Conservation (phyloP, 2,797 vertebrate genomes). For the Periparus ater region DNA sequence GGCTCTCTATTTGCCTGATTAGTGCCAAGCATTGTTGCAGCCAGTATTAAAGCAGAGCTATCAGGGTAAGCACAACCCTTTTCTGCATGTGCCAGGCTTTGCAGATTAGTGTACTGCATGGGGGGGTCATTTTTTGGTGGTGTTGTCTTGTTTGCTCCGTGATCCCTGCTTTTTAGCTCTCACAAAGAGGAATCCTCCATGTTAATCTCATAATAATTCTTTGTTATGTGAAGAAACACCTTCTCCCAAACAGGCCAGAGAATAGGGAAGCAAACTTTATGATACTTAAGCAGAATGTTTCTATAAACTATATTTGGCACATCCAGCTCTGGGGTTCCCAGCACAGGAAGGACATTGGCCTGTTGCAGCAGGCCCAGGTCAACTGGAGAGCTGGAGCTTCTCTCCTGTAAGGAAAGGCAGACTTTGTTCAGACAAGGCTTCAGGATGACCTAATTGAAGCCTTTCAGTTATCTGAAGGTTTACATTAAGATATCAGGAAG, state of each 20-base stretch:
- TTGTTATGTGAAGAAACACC: neutral
- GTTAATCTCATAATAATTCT: neutral
- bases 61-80: neutral
- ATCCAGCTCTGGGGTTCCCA: neutral
- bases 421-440: neutral
- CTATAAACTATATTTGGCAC: neutral
- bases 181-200: neutral
- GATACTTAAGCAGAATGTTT: accelerated
- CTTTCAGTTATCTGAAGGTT: neutral
- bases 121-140: neutral
- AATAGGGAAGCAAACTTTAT: neutral
- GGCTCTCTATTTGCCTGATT: neutral
- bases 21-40: neutral
- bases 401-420: neutral
- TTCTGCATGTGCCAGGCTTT: neutral
- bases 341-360: neutral
- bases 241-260: neutral
- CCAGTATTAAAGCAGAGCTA: neutral
- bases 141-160: neutral
- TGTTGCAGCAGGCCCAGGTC: neutral
- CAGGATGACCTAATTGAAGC: neutral
- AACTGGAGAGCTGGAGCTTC: neutral
- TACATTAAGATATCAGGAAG: neutral
- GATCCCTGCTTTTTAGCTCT: neutral
- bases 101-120: accelerated